Percentiles rank a stretch among this genome's conserved stretches.
These are phyloP conservation scores for Nomada ferruginata DNA, from an alignment of 2,888 invertebrate genomes.

Conservation along the genomic window DNA sequence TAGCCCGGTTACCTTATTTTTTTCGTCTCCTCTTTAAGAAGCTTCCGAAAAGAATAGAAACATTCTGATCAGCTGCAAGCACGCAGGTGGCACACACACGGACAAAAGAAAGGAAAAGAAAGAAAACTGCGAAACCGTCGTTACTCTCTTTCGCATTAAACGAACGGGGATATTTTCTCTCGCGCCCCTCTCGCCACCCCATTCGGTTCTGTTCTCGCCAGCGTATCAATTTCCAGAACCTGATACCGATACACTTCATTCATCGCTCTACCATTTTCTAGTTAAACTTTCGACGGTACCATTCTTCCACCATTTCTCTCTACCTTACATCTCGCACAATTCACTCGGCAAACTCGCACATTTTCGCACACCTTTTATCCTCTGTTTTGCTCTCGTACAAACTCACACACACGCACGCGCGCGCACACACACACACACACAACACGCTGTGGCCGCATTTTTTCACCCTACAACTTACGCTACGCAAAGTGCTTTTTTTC, in stretches of 20 bases:
- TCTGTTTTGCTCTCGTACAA: conserved; percentile 7
- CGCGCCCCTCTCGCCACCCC: conserved; percentile 62
- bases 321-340: conserved; percentile 23
- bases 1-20: too few relatives aligned
- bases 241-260: background rate
- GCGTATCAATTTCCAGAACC: conserved; percentile 15
- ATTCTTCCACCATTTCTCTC: background rate
- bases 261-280: conserved; percentile 5
- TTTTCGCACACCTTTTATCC: conserved; percentile 13
- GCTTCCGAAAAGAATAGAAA: conserved; percentile 32
- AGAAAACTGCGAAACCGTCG: background rate
- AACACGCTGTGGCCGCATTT: background rate
- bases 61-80: conserved; percentile 46
- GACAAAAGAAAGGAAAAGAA: conserved; percentile 4
- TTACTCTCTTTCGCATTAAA: conserved; percentile 22
- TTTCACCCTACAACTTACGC: conserved; percentile 58
- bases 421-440: conserved; percentile 1
- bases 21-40: conserved; percentile 8
- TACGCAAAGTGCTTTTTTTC: conserved; percentile 44
- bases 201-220: conserved; percentile 73
- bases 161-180: conserved; percentile 14
- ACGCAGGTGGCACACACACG: conserved; percentile 20
- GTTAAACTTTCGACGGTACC: background rate
- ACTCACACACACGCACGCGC: conserved; percentile 6
- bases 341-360: background rate